A percentile compares a stretch with the other conserved stretches of the same genome.
These are phyloP conservation scores for Thymelicus lineola DNA, from an alignment of 2,888 invertebrate genomes.

Conservation along the genomic window DNA sequence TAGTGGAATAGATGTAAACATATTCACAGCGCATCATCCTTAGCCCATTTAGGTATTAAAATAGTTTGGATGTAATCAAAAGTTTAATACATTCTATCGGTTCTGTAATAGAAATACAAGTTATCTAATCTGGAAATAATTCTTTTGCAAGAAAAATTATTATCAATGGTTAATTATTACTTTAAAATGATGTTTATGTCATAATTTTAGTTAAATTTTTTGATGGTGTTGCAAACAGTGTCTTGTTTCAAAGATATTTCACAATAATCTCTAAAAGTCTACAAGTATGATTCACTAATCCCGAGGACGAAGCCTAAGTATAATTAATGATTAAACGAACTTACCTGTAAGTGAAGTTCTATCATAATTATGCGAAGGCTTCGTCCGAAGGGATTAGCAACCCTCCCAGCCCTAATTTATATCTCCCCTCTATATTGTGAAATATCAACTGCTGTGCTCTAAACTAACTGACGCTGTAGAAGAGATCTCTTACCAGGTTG, in stretches of 20 bases:
- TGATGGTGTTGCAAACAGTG: background rate
- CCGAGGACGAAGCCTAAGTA: too few relatives aligned
- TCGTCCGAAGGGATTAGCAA: too few relatives aligned
- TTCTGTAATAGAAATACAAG: conserved; percentile 2
- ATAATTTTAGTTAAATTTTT: background rate
- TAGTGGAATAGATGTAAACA: background rate
- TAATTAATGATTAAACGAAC: too few relatives aligned
- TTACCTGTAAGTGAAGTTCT: too few relatives aligned
- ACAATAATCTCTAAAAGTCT: background rate
- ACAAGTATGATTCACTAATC: too few relatives aligned
- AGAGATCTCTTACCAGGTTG: too few relatives aligned
- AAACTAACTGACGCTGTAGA: too few relatives aligned
- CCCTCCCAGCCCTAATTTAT: too few relatives aligned
- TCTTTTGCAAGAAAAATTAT: conserved; percentile 1
- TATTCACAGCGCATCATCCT: background rate
- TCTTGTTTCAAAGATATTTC: background rate
- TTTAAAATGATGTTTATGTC: background rate
- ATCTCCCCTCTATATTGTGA: too few relatives aligned
- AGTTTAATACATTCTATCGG: conserved; percentile 1
- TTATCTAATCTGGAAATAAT: conserved; percentile 1
- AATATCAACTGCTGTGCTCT: too few relatives aligned
- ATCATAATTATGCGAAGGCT: too few relatives aligned
- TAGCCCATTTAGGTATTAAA: conserved; percentile 1
- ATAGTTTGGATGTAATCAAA: too few relatives aligned
- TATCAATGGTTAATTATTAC: background rate